Base-by-base conservation (phyloP, 2,113 vertebrate genomes). In the Labrus mixtus region DNA sequence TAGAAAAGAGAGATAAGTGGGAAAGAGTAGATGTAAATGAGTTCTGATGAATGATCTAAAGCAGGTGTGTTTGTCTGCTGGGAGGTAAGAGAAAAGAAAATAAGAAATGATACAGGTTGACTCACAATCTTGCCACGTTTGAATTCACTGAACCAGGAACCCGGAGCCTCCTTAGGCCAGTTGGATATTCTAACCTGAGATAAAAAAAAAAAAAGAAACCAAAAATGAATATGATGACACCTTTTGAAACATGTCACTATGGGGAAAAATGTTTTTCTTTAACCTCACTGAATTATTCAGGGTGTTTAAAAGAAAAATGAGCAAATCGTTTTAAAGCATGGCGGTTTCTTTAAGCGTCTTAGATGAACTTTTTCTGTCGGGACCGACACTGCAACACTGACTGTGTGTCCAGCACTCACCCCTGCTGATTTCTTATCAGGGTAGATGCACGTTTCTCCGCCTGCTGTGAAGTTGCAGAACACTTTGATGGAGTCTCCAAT, bases 111-210 rank as follows among this genome's bases (percentile, higher is more conserved):
- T 10, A 15, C 8, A 7, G 45, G n/a, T 12, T 50, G 51, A 96
- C 96, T 95, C 95, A 99, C 98, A 76, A 99, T 95, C 92, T 99
- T 98, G 58, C 98, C 98, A 87, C 97, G 96, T 87, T 99, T 99
- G 83, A 99, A 99, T 94, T 99, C 98, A 91, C 98, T 99, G 88
- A 97, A 99, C 98, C 98, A 99, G 67, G 97, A 96, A 83, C 97
- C 97, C 29, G 97, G 96, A 60, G 94, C 90, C 89, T 99, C 98
- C 83, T 99, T 99, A 39, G 98, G 97, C 98, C 98, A 99, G 0
- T 97, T 98, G 22, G 97, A 99, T 94, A 98, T 95, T 93, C 97
- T 95, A 56, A 97, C 96, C 98, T 99, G 19, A 19, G 63, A 43
- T 5, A 20, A 46, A 73, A 20, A 51, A 2, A 15, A 45, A 45